Evolutionary conservation across 2,113 vertebrate species (phyloP).

Genomic region (Microcebus murinus): DNA sequence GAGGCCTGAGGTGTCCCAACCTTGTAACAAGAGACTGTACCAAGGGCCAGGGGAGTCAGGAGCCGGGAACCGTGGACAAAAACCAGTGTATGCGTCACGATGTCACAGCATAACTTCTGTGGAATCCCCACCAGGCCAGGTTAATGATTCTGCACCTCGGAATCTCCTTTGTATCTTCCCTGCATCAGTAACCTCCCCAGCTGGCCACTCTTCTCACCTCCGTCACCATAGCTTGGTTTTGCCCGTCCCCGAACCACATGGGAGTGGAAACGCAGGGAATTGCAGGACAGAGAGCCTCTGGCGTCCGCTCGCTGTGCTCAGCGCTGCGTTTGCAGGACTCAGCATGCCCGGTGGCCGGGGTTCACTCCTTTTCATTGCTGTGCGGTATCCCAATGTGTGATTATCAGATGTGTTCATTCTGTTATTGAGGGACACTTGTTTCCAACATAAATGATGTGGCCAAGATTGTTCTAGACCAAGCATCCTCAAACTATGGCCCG

Average conservation of each 20-base stretch:
- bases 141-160: too few relatives aligned
- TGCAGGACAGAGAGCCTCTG: fast-evolving
- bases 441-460: not conserved
- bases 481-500: too few relatives aligned
- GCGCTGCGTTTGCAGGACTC: not conserved
- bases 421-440: fast-evolving
- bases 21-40: not conserved
- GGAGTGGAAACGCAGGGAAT: fast-evolving
- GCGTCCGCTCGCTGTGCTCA: too few relatives aligned
- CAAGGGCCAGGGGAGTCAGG: not conserved
- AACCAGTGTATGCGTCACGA: not conserved
- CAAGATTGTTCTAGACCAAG: fast-evolving
- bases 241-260: not conserved
- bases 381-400: fast-evolving
- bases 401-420: fast-evolving
- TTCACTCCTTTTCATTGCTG: not conserved
- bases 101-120: fast-evolving
- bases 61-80: not conserved
- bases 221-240: not conserved
- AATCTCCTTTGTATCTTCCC: too few relatives aligned
- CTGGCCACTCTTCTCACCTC: not conserved
- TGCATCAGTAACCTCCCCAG: too few relatives aligned
- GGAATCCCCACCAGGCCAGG: not conserved
- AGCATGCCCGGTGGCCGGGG: fast-evolving
- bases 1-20: not conserved